These are phyloP conservation scores for Zophobas morio DNA, from an alignment of 1,140 invertebrate species.

Conservation along the genomic window DNA sequence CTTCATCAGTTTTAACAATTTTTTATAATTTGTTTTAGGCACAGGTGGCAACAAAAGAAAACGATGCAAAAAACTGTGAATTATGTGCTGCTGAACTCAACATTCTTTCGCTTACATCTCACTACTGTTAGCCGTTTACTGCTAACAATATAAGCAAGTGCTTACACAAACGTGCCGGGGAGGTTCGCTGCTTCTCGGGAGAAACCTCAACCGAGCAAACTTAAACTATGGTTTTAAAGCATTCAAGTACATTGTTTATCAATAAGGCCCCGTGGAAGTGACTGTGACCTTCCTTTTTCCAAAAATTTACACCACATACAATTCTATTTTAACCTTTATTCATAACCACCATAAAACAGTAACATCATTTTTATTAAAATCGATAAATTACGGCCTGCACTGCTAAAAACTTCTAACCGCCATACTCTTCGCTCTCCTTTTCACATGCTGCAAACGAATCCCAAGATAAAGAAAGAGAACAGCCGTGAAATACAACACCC, in stretches of 20 bases:
- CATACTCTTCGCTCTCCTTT: background rate
- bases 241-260: constrained; percentile 29
- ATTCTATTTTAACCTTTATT: too few species aligned
- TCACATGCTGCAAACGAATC: constrained; percentile 4
- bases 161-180: background rate
- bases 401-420: too few species aligned
- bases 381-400: too few species aligned
- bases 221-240: constrained; percentile 2
- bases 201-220: background rate
- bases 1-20: too few species aligned
- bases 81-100: too few species aligned
- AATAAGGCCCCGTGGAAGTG: constrained; percentile 21
- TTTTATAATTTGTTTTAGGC: too few species aligned
- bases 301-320: background rate
- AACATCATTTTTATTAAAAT: too few species aligned
- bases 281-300: constrained; percentile 18
- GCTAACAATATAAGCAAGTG: background rate
- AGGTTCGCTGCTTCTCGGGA: constrained; percentile 18
- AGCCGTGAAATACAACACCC: background rate
- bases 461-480: constrained; percentile 7
- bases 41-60: too few species aligned
- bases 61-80: too few species aligned
- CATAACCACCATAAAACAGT: too few species aligned
- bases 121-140: background rate
- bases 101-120: constrained; percentile 1